Evolutionary conservation across 1,140 invertebrate genomes (phyloP).

Genomic region (Hylaeus volcanicus): DNA sequence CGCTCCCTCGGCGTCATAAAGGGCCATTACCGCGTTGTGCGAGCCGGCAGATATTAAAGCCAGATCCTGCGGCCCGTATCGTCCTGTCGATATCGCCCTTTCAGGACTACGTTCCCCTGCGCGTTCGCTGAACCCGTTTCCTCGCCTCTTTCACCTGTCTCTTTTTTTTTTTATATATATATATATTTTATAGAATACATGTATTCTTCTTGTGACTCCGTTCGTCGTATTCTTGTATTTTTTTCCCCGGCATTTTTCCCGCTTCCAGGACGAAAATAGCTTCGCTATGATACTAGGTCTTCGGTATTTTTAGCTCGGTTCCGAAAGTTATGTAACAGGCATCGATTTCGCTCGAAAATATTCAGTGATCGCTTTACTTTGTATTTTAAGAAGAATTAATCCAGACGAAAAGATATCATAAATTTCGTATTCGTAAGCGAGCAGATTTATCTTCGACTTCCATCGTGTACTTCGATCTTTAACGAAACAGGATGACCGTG

Average conservation of each 20-base stretch:
- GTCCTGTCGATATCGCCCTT: constrained; percentile 8
- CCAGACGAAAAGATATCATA: too few species aligned
- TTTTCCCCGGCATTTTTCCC: not conserved
- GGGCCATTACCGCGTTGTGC: constrained; percentile 24
- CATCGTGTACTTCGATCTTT: too few species aligned
- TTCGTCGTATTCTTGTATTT: not conserved
- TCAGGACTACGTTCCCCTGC: not conserved
- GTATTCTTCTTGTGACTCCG: too few species aligned
- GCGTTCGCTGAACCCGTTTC: too few species aligned
- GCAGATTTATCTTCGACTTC: too few species aligned
- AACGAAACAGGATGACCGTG: too few species aligned
- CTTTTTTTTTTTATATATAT: too few species aligned
- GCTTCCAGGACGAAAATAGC: not conserved
- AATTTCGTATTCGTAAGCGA: too few species aligned
- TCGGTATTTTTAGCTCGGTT: not conserved
- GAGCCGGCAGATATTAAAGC: constrained; percentile 26
- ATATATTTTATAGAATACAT: too few species aligned
- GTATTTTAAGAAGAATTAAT: too few species aligned
- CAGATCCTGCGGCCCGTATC: constrained; percentile 11
- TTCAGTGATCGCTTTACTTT: too few species aligned
- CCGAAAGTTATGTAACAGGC: not conserved
- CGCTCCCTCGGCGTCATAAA: constrained; percentile 25
- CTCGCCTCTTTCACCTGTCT: too few species aligned
- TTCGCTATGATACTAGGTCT: not conserved
- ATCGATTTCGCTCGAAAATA: not conserved